Evolutionary conservation across 2,797 vertebrate genomes (phyloP), one percentile per base, ranked within the genome.

Genomic region (Hybognathus amarus): DNA sequence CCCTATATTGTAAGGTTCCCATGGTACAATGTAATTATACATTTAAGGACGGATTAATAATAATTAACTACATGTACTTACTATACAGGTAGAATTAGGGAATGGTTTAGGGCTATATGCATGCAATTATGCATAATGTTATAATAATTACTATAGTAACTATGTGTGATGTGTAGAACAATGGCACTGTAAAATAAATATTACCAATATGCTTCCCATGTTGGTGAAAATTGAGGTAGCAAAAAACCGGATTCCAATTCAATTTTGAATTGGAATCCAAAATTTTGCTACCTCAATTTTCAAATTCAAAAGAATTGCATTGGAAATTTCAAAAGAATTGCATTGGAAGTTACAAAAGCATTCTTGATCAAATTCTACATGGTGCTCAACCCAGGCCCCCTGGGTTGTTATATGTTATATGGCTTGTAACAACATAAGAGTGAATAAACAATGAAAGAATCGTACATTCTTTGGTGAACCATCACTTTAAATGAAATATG

Each of bases 361-460:
- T n/a, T 69, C 10, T 15, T n/a, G 24, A 24, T 42, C 40, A 27
- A 45, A 47, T 70, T 17, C 13, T 27, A 18, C 8, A 45, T 13
- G 22, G 12, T n/a, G 6, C 36, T 20, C 15, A 30, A 20, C 13
- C 5, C 64, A 20, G 18, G 36, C 45, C 18, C 2, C n/a, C n/a
- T n/a, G n/a, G n/a, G n/a, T n/a, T n/a, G n/a, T n/a, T n/a, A n/a
- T n/a, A n/a, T n/a, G n/a, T n/a, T n/a, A n/a, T 20, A 22, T 7
- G 8, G 45, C 42, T 82, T 56, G 70, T 4, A 66, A 47, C 9
- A 63, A 81, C 27, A 70, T 6, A 18, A 50, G 3, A 67, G 59
- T 7, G 12, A 75, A 75, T 45, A 75, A 68, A 83, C 7, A 2
- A 71, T 80, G 52, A 59, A 13, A 80, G 12, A 59, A 22, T 2